These are phyloP conservation scores for Euzophera pinguis DNA, from an alignment of 2,888 invertebrate genomes.

Conservation along the genomic window DNA sequence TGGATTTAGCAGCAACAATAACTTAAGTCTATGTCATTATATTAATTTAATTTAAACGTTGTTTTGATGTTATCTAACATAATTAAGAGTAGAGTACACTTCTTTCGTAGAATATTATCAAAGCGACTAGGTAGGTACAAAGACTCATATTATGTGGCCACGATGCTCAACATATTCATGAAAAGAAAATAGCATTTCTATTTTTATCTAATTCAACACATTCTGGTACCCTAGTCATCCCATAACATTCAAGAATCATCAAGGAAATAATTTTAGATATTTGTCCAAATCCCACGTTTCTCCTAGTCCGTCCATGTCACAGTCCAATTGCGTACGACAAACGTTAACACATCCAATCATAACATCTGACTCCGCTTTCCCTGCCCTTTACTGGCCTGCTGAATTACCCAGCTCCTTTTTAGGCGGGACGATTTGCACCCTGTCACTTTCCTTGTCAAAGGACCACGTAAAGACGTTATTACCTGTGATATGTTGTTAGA, in stretches of 20 bases:
- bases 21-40: too few relatives aligned
- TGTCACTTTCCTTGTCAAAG: constrained; percentile 33
- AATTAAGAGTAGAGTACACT: too few relatives aligned
- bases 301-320: not conserved
- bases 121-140: too few relatives aligned
- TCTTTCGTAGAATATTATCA: too few relatives aligned
- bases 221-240: too few relatives aligned
- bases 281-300: not conserved
- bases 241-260: too few relatives aligned
- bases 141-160: too few relatives aligned
- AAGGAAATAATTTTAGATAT: not conserved
- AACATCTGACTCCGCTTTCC: constrained; percentile 46
- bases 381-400: constrained; percentile 42
- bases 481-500: constrained; percentile 7
- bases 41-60: too few relatives aligned
- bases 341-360: constrained; percentile 48
- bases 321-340: constrained; percentile 14
- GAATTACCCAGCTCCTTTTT: constrained; percentile 49
- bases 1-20: not conserved
- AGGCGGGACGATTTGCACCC: constrained; percentile 46
- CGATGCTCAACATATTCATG: too few relatives aligned
- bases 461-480: constrained; percentile 13
- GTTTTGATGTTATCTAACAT: too few relatives aligned
- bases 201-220: too few relatives aligned
- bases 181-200: too few relatives aligned